Base-by-base conservation (phyloP, 1,140 invertebrate species). In the Lepidurus packardi region DNA sequence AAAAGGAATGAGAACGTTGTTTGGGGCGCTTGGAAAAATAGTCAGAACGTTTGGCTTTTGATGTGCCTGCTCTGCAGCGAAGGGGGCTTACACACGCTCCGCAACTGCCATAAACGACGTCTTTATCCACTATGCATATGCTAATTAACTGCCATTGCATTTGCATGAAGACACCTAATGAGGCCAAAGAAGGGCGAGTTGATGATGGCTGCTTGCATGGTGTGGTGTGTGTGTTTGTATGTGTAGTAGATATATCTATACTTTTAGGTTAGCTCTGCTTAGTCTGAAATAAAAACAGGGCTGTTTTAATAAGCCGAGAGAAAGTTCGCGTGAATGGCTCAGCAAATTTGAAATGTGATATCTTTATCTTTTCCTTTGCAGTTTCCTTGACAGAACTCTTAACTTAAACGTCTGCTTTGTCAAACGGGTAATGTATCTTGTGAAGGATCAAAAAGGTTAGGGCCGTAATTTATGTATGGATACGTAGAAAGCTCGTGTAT, bases 81-180 rank as follows among this genome's bases (percentile, higher is more conserved):
- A 65, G 53, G 53, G 53, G 53, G 21, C 16, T 13, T 21, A n/a
- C 21, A 65, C 21, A 65, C 53, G 13, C 16, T 21, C 53, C 53
- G 53, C 53, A 13, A 65, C 53, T 65, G 53, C 53, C 53, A 65
- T 65, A 65, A 65, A 65, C 53, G 53, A 65, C 53, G n/a, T 65
- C 53, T 65, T 65, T 65, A 65, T 65, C 53, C 53, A 21, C 53
- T 13, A 65, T 65, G 53, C 53, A 65, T 65, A 65, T 65, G 53
- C 53, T 65, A 65, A 65, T 65, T 65, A 65, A 65, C 53, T 65
- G 53, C 53, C 53, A 65, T 65, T 65, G 53, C 53, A 65, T 65
- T 65, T 65, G 53, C 53, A 65, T 65, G 53, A 65, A 21, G 53
- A 65, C 53, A n/a, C 53, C 53, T 65, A 65, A 65, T 65, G 53